phyloP scores from a whole-genome alignment of 2,888 invertebrate genomes.

The Masnerella sp. region DNA sequence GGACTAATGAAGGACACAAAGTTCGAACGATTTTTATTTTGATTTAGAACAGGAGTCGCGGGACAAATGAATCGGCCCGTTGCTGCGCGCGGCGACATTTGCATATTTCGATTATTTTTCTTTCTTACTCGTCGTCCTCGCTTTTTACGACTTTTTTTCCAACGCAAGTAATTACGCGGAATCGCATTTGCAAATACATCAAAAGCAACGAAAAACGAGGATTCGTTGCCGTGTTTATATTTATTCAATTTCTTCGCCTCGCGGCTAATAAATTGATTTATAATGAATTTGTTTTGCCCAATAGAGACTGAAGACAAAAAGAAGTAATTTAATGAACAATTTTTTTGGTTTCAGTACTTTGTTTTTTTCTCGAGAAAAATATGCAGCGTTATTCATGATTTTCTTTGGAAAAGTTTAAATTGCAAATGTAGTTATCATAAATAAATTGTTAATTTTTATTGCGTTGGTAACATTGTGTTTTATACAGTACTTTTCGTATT shows the following conservation, averaged over 20 bases:
- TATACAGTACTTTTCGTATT: too few relatives aligned
- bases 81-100: conserved; percentile 7
- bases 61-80: conserved; percentile 19
- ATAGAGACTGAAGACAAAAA: too few relatives aligned
- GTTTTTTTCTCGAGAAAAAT: too few relatives aligned
- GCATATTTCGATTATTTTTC: conserved; percentile 29
- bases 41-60: not conserved
- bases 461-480: too few relatives aligned
- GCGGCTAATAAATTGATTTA: not conserved
- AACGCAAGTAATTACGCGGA: conserved; percentile 22
- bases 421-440: too few relatives aligned
- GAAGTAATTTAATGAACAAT: too few relatives aligned
- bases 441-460: too few relatives aligned
- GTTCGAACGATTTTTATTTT: not conserved
- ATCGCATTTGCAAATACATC: conserved; percentile 14
- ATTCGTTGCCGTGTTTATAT: not conserved
- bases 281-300: not conserved
- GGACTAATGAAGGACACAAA: too few relatives aligned
- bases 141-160: conserved; percentile 10
- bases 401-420: too few relatives aligned
- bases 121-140: not conserved
- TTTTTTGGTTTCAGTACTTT: too few relatives aligned
- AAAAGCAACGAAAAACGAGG: not conserved
- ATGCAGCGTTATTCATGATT: too few relatives aligned
- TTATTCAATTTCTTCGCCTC: not conserved